Evolutionary conservation across 1,140 invertebrate species (phyloP).

Genomic region (Heliconius congener): DNA sequence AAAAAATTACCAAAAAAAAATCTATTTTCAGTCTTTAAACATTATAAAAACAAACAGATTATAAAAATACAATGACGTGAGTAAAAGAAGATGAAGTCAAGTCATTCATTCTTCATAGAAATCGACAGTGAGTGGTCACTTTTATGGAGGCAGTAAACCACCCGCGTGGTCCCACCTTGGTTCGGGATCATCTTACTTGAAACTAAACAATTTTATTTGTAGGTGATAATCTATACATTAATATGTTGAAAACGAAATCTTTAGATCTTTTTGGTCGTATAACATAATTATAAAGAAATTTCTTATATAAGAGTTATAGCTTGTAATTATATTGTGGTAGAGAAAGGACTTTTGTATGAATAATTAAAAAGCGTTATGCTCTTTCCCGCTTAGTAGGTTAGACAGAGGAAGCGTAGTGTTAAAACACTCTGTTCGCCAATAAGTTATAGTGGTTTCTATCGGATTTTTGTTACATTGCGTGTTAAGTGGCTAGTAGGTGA

Average conservation of each 20-base stretch:
- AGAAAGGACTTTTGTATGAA: too few species aligned
- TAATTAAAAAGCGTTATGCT: too few species aligned
- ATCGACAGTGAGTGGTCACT: constrained; percentile 54
- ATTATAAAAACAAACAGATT: not conserved
- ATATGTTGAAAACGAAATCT: not conserved
- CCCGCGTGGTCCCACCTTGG: constrained; percentile 53
- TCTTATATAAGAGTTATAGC: too few species aligned
- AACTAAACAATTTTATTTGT: not conserved
- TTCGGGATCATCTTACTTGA: constrained; percentile 33
- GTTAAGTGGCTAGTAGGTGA: too few species aligned
- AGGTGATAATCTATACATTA: constrained; percentile 8
- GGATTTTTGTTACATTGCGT: too few species aligned
- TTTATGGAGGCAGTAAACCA: constrained; percentile 70
- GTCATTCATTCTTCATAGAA: constrained; percentile 39
- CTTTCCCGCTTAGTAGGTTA: too few species aligned
- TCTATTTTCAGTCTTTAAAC: not conserved
- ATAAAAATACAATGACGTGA: constrained; percentile 29
- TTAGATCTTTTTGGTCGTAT: not conserved
- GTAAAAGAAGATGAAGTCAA: constrained; percentile 56
- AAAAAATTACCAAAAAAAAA: not conserved
- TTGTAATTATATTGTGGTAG: too few species aligned
- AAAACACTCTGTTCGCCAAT: too few species aligned
- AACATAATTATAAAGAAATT: too few species aligned
- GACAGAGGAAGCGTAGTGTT: too few species aligned
- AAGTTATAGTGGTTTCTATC: too few species aligned